Evolutionary conservation across 30 jellyfish, hydroid and myxozoan genomes (phyloP), one percentile per base, ranked within the genome.

Genomic region (Aurelia sp.): DNA sequence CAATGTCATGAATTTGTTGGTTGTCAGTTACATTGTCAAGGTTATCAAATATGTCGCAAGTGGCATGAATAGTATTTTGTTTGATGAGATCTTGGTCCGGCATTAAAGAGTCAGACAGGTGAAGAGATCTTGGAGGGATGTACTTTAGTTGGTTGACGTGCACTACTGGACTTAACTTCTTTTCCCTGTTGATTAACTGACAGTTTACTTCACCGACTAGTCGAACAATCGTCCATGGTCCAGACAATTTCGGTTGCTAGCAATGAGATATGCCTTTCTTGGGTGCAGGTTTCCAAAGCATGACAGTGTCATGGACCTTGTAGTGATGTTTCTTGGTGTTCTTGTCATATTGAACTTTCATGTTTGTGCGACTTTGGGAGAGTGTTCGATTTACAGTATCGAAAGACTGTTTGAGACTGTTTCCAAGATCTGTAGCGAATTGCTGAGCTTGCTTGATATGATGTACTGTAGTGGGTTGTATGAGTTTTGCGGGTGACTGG

Each of bases 231-330:
- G 44, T 75, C 75, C 86, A 75, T 20, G 86, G 86, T 19, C 86
- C 74, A 52, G 74, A 75, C 59, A 67, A 75, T 20, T 75, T 75
- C 37, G 86, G 86, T 50, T 78, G 89, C 71, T 81, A 78, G 30
- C 89, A 78, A 35, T 53, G 89, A 30, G 89, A 78, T n/a, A 78
- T n/a, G 15, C 81, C 89, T 41, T 66, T 69, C 55, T 48, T 66
- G 7, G 73, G 30, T 15, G 35, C 47, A 37, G 91, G 91, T 8
- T 37, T 20, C 84, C 82, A 65, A 13, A 23, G 21, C 84, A 81
- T 44, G 27, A 81, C 84, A 40, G 73, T 81, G 74, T 81, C 91
- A 51, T 69, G 73, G 22, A 61, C 78, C 31, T 77, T 2, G 63
- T 55, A 77, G 44, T 77, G 78, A 35, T 77, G 80, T 61, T 55